These are phyloP conservation scores for Virgularia gustaviana DNA, from an alignment of 92 coral and sea anemone genomes.

Conservation along the genomic window DNA sequence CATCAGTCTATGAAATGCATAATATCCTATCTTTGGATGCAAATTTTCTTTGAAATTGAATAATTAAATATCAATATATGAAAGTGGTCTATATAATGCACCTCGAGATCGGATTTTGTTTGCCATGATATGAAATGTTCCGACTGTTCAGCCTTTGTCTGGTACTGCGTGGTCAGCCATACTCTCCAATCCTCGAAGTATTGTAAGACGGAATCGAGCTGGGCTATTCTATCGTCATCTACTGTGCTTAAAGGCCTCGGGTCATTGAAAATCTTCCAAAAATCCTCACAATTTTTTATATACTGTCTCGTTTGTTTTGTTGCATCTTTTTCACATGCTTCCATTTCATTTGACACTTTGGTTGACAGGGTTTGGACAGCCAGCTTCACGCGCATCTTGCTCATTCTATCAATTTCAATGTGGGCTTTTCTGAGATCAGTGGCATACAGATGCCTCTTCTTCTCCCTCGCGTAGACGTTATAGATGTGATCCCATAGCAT, in stretches of 20 bases:
- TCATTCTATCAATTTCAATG: slow-evolving; percentile 28
- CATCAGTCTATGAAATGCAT: too few relatives aligned
- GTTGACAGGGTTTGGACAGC: slow-evolving; percentile 35
- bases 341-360: slow-evolving; percentile 41
- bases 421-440: slow-evolving; percentile 30
- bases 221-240: slow-evolving; percentile 15
- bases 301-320: slow-evolving; percentile 38
- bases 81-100: too few relatives aligned
- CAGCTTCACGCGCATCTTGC: slow-evolving; percentile 46
- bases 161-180: slow-evolving; percentile 10
- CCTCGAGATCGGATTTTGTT: slow-evolving; percentile 57
- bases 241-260: slow-evolving; percentile 25
- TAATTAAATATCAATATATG: too few relatives aligned
- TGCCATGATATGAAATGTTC: slow-evolving; percentile 57
- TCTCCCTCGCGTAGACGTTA: slow-evolving; percentile 23
- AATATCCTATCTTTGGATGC: background rate
- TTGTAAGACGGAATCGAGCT: slow-evolving; percentile 33
- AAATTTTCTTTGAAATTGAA: background rate
- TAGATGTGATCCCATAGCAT: slow-evolving; percentile 42
- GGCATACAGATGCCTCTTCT: slow-evolving; percentile 31
- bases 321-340: slow-evolving; percentile 32
- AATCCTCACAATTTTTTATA: slow-evolving; percentile 21
- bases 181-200: slow-evolving; percentile 39
- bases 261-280: slow-evolving; percentile 58
- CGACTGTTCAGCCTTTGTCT: slow-evolving; percentile 35